Evolutionary conservation across 2,797 vertebrate species (phyloP).

Genomic region (Myotis pilosus): DNA sequence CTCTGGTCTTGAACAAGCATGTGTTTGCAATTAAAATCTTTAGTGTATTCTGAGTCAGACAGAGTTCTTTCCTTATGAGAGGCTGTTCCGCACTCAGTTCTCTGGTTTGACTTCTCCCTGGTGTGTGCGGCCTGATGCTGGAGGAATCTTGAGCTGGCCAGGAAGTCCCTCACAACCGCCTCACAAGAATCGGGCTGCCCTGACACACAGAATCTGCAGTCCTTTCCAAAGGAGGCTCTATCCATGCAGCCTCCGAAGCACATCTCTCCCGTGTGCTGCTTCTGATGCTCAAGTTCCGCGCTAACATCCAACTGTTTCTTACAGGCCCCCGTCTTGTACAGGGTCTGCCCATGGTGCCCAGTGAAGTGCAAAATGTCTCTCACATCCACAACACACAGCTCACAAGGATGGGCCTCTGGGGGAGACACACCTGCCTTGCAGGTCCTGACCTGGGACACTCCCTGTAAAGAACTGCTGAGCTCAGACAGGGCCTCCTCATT

Average conservation of each 20-base stretch:
- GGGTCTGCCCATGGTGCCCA: background rate
- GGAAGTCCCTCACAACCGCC: background rate
- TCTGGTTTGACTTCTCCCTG: background rate
- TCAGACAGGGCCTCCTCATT: background rate
- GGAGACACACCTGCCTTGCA: background rate
- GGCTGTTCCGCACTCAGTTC: background rate
- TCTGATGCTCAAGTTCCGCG: background rate
- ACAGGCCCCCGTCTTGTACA: background rate
- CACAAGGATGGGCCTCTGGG: background rate
- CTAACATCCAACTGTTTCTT: background rate
- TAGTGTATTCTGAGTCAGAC: background rate
- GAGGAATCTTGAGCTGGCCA: background rate
- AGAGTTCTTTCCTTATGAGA: background rate
- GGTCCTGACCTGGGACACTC: background rate
- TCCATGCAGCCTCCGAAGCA: background rate
- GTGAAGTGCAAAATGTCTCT: slow-evolving; percentile 9
- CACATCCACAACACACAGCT: background rate
- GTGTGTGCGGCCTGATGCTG: background rate
- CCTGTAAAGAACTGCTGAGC: background rate
- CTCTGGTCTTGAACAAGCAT: background rate
- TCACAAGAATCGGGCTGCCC: background rate
- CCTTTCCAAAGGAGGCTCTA: background rate
- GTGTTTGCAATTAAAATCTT: background rate
- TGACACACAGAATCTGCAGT: background rate
- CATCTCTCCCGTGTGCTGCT: background rate